Conservation (phyloP, 2,888 invertebrate species). For the Agapostemon virescens region DNA sequence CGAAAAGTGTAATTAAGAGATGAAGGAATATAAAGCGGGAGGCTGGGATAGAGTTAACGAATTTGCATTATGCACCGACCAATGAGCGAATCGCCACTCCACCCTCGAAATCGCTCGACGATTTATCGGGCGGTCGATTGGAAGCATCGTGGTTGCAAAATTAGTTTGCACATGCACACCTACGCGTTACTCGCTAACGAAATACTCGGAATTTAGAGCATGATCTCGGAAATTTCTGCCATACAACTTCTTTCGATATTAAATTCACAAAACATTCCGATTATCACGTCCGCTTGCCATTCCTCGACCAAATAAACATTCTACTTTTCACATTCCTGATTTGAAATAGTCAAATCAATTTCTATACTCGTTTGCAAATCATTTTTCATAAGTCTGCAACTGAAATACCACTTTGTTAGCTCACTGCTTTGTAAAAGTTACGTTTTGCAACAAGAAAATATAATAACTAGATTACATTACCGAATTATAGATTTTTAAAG, state of each 20-base stretch:
- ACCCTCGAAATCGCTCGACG: constrained; percentile 50
- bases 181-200: background rate
- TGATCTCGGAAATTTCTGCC: background rate
- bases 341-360: background rate
- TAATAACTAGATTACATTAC: background rate
- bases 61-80: constrained; percentile 57
- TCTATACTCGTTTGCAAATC: background rate
- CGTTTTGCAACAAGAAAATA: too few species aligned
- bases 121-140: constrained; percentile 56
- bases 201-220: background rate
- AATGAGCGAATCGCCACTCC: constrained; percentile 55
- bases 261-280: background rate
- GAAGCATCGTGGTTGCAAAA: constrained; percentile 63
- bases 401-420: too few species aligned
- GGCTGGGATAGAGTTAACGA: constrained; percentile 35
- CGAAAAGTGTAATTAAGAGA: constrained; percentile 2
- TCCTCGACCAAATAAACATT: background rate
- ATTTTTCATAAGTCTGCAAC: too few species aligned
- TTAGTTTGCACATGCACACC: constrained; percentile 52
- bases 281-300: background rate
- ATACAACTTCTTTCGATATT: background rate
- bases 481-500: background rate
- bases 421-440: too few species aligned
- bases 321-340: background rate
- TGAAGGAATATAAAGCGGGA: background rate